A percentile compares a stretch with the other conserved stretches of the same genome.
Conservation (phyloP, 1,140 invertebrate genomes). For the Pectinophora gossypiella region DNA sequence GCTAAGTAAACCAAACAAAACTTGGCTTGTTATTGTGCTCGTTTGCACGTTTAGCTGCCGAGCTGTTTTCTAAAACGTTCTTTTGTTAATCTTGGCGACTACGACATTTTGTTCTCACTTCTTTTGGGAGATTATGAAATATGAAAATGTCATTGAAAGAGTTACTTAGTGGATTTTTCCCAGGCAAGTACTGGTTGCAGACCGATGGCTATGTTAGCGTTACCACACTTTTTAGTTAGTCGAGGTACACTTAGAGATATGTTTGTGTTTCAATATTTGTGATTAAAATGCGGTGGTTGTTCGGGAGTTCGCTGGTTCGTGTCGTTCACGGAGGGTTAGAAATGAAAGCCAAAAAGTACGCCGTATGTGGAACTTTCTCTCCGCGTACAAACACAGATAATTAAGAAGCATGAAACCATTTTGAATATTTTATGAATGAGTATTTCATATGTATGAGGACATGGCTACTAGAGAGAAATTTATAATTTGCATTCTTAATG, state of each 20-base stretch:
- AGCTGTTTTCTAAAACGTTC: background rate
- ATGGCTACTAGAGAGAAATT: constrained; percentile 62
- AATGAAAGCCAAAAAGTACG: constrained; percentile 27
- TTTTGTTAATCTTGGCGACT: too few species aligned
- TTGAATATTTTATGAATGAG: constrained; percentile 66
- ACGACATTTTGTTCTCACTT: too few species aligned
- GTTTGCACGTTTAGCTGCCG: background rate
- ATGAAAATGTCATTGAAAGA: background rate
- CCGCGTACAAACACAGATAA: constrained; percentile 62
- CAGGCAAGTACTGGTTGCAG: too few species aligned
- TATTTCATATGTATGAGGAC: constrained; percentile 70
- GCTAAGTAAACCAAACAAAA: background rate
- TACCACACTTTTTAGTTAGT: too few species aligned
- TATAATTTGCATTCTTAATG: constrained; percentile 61
- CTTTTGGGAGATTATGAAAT: too few species aligned
- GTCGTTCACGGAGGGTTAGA: background rate
- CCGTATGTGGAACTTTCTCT: constrained; percentile 51
- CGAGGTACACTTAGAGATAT: too few species aligned
- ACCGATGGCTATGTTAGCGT: too few species aligned
- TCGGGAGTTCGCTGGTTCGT: too few species aligned
- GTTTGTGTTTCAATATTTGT: too few species aligned
- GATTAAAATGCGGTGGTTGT: too few species aligned
- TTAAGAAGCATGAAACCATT: constrained; percentile 68
- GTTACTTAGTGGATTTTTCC: background rate
- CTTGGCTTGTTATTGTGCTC: background rate